Evolutionary conservation across 2,888 invertebrate species (phyloP), one percentile per base, ranked within the genome.

Genomic region (Zygothrica quintamaculata): DNA sequence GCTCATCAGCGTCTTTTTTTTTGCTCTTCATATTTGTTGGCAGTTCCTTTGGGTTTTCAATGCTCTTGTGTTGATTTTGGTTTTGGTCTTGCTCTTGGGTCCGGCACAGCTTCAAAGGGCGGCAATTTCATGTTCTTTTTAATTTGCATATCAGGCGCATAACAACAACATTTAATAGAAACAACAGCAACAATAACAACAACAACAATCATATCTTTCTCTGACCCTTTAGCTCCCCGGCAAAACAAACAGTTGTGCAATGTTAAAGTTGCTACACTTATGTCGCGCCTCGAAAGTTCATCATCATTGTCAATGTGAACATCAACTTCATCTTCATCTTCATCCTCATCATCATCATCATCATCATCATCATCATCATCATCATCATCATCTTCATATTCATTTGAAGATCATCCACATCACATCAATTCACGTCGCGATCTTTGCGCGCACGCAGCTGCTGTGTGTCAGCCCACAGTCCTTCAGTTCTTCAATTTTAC

Each of bases 1-100:
- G 79, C 80, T 88, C 88, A 88, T 88, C 87, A 87, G 72, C 67
- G 64, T 33, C 34, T 15, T 11, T n/a, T n/a, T n/a, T n/a, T n/a
- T 39, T 39, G 50, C 11, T 18, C n/a, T 15, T 13, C 12, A 34
- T 34, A 11, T 34, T 13, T 11, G 12, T n/a, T 31, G 31, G 2
- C 9, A n/a, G 12, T 4, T 36, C 36, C 13, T 2, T 13, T 8
- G 15, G 40, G 5, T 31, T 3, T 51, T 40, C 37, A 25, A 25
- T 60, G 47, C 66, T 66, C 66, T 66, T 55, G 66, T 26, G 5
- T 26, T 26, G 65, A 66, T 48, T 70, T 61, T 37, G 39, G 60
- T 50, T 8, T 8, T 60, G 15, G 33, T 52, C 42, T 44, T n/a
- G 58, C 11, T 53, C 46, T 61, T 47, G 22, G 42, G 43, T 55